Percentiles rank a stretch among this genome's conserved stretches.
Conservation (phyloP, 2,888 invertebrate genomes). For the Ctena decussata region DNA sequence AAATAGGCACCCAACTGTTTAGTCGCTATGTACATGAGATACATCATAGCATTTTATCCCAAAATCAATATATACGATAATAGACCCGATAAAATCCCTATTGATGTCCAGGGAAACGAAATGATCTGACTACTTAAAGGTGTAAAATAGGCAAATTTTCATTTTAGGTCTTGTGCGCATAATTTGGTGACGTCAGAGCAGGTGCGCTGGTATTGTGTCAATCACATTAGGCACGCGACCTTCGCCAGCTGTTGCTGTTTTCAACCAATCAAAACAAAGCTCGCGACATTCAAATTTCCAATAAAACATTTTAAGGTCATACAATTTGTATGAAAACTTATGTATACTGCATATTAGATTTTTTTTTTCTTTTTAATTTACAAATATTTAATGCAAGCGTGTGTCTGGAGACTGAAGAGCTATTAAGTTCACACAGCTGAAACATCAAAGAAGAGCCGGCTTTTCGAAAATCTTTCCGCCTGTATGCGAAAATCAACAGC, state of each 20-base stretch:
- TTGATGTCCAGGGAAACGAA: constrained; percentile 5
- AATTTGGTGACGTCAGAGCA: constrained; percentile 80
- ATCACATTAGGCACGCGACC: constrained; percentile 78
- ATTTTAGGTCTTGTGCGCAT: constrained; percentile 57
- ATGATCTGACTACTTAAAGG: background rate
- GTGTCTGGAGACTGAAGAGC: background rate
- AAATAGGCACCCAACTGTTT: constrained; percentile 27
- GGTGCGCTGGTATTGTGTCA: constrained; percentile 70
- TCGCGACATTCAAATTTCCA: constrained; percentile 11
- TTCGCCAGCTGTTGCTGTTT: constrained; percentile 71
- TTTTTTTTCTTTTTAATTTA: background rate
- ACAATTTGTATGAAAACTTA: constrained; percentile 2
- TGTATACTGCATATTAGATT: background rate
- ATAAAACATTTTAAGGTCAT: constrained; percentile 9
- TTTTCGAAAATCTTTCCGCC: background rate
- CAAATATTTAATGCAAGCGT: background rate
- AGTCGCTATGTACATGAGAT: constrained; percentile 27
- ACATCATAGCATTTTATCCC: background rate
- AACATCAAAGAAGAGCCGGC: background rate
- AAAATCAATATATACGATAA: constrained; percentile 5
- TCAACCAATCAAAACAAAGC: constrained; percentile 72
- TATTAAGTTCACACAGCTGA: constrained; percentile 8
- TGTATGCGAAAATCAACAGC: background rate
- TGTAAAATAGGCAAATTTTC: background rate
- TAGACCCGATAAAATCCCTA: background rate